Evolutionary conservation across 1,140 invertebrate species (phyloP), one percentile per base, ranked within the genome.

Genomic region (Andricus grossulariae): DNA sequence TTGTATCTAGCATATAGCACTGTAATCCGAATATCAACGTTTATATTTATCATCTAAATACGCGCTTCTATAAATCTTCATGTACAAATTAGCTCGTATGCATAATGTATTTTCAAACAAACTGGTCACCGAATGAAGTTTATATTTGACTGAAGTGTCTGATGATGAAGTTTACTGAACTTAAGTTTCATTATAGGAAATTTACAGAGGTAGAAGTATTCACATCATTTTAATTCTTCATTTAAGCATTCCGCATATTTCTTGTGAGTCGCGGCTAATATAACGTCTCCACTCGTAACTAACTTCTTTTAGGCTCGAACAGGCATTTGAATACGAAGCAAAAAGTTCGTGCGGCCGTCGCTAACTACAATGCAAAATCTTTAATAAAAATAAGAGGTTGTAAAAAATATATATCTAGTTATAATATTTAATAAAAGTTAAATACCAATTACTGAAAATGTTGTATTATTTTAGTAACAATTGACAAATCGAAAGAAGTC

Each of bases 61-160:
- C 13, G 39, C 77, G 66, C 60, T 74, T 73, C 71, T 75, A 52
- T 80, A 66, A 80, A 72, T 82, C 78, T 80, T 78, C 76, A 79
- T 82, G 81, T 82, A 82, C 78, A 82, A 82, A 82, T 78, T 76
- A 80, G 52, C 25, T 80, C 55, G 72, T 78, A 76, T 74, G 80
- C 77, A 80, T 79, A 75, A 72, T 80, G 76, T 80, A 83, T 83
- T 83, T 80, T 83, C 77, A 71, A 80, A 82, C 71, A 80, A 50
- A 74, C 12, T 60, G 16, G 51, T 75, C 75, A 77, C 75, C 71
- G 19, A 76, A 73, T 79, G 71, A 75, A 76, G 60, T 0, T 66
- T 45, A 66, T 66, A 45, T 25, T 66, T 66, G n/a, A 66, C 32
- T 39, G 32, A 0, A 60, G 21, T 15, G 3, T 15, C 21, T 15